These are phyloP conservation scores for Panzeria rudis DNA, from an alignment of 2,888 invertebrate genomes.

Conservation along the genomic window DNA sequence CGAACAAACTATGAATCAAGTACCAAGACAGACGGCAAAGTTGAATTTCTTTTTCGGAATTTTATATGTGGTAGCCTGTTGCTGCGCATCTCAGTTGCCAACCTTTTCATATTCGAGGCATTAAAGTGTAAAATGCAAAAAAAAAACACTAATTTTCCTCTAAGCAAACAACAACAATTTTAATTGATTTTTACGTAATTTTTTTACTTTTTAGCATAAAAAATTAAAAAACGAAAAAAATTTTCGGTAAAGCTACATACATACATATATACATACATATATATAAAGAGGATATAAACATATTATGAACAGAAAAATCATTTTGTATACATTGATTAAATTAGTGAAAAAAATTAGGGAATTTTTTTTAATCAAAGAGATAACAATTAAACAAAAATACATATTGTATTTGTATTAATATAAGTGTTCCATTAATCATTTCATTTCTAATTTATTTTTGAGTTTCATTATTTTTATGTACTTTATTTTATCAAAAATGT, in stretches of 20 bases:
- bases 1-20: constrained; percentile 90
- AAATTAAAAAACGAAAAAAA: constrained; percentile 27
- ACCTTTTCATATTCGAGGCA: constrained; percentile 79
- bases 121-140: constrained; percentile 70
- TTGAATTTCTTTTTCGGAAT: constrained; percentile 96
- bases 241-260: neutral
- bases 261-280: neutral
- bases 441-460: constrained; percentile 63
- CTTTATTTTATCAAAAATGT: constrained; percentile 60
- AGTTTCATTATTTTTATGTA: constrained; percentile 47
- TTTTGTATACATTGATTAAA: constrained; percentile 61
- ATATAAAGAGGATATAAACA: constrained; percentile 1
- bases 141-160: too few relatives aligned
- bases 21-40: constrained; percentile 95
- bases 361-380: constrained; percentile 65
- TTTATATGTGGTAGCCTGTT: constrained; percentile 93
- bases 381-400: constrained; percentile 48
- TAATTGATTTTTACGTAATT: constrained; percentile 44
- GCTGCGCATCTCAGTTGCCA: constrained; percentile 88
- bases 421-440: constrained; percentile 68
- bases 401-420: constrained; percentile 68
- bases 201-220: neutral
- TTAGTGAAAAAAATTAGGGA: constrained; percentile 69
- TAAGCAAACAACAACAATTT: constrained; percentile 19
- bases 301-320: constrained; percentile 55